A percentile compares a stretch with the other conserved stretches of the same genome.
Evolutionary conservation across 2,113 vertebrate genomes (phyloP).

Genomic region (Oreochromis niloticus): DNA sequence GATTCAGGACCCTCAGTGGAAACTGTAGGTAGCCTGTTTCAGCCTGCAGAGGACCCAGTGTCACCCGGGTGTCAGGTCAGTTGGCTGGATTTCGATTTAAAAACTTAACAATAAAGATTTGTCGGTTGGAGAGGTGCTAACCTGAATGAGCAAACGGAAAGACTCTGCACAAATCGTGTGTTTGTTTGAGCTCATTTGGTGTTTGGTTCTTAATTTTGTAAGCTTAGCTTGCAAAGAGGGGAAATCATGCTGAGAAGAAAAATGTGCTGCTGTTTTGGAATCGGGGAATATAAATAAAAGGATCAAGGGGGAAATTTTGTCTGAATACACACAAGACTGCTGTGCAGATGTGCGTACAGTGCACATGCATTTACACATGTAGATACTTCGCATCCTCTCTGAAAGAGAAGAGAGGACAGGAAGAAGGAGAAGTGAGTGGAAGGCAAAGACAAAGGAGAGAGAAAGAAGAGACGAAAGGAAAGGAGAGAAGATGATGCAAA

Average conservation of each 20-base stretch:
- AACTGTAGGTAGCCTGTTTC: conserved; percentile 1
- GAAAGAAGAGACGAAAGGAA: not conserved
- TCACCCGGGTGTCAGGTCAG: not conserved
- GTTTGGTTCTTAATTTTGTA: conserved; percentile 3
- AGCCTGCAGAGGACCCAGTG: not conserved
- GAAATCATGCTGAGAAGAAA: not conserved
- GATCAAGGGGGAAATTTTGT: not conserved
- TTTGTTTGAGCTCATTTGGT: conserved; percentile 3
- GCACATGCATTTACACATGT: not conserved
- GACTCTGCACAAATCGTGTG: not conserved
- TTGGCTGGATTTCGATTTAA: not conserved
- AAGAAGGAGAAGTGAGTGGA: not conserved
- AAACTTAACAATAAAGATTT: not conserved
- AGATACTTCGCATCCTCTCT: not conserved
- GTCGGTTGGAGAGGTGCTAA: not conserved
- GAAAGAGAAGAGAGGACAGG: not conserved
- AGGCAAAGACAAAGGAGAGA: not conserved
- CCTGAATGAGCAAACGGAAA: not conserved
- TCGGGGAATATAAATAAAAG: conserved; percentile 21
- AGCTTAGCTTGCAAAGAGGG: not conserved
- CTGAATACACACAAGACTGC: not conserved
- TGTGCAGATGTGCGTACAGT: not conserved
- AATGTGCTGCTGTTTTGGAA: conserved; percentile 19
- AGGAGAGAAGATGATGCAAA: not conserved
- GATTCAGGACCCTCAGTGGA: not conserved